Percentiles rank a stretch among this genome's conserved stretches.
Evolutionary conservation across 2,797 vertebrate species (phyloP).

Genomic region (Tenualosa thibaudeaui): DNA sequence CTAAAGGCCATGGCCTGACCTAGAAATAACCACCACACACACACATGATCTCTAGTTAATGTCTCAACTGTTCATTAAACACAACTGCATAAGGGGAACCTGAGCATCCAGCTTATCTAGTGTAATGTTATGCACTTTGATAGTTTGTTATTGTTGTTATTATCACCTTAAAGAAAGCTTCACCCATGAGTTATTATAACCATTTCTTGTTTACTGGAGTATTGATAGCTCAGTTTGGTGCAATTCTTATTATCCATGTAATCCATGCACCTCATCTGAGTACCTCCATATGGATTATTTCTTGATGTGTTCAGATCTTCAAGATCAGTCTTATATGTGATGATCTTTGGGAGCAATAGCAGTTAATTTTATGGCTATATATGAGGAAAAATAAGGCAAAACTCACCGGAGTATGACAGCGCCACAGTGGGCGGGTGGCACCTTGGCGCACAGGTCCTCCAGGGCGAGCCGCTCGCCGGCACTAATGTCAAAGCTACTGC

Average conservation of each 20-base stretch:
- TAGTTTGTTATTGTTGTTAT: too few relatives aligned
- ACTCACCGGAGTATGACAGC: conserved; percentile 84
- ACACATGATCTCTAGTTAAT: background rate
- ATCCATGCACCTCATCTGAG: background rate
- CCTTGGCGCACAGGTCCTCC: conserved; percentile 89
- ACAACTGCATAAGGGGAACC: background rate
- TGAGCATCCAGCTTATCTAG: background rate
- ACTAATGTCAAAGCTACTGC: conserved; percentile 81
- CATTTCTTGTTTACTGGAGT: background rate
- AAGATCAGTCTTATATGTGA: background rate
- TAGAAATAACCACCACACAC: background rate
- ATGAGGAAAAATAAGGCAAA: background rate
- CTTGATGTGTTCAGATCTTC: background rate
- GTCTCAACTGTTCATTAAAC: background rate
- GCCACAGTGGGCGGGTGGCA: conserved; percentile 89
- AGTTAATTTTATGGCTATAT: background rate
- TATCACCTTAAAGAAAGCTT: background rate
- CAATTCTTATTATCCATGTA: background rate
- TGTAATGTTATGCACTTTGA: too few relatives aligned
- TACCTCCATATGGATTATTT: background rate
- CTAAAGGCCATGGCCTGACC: background rate
- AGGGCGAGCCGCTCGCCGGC: conserved; percentile 84
- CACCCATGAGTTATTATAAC: background rate
- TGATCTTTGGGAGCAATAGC: background rate
- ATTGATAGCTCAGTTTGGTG: background rate